Base-by-base conservation (phyloP, 2,797 vertebrate species). In the Sebastes flavidus region DNA sequence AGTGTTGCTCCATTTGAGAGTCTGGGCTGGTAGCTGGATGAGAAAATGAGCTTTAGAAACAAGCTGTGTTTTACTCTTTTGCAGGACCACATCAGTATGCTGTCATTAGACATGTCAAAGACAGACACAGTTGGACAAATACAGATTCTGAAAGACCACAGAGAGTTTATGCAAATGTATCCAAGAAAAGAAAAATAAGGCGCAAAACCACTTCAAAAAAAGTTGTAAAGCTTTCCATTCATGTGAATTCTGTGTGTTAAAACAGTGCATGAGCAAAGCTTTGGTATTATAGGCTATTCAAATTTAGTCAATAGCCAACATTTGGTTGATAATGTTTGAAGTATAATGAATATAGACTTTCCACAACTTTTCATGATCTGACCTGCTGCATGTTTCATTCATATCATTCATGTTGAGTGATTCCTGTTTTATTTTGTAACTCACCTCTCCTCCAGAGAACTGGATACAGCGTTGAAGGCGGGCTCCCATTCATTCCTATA, bases 41-140 rank as follows among this genome's bases (percentile, higher is more conserved):
- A 67, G 27, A 38, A 68, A 76, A 83, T 68, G 32, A 78, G 66
- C 42, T 71, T 77, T 49, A 60, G 24, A 36, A n/a, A 38, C 22
- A 55, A 69, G 55, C 59, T 78, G 63, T 29, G 61, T 59, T 72
- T 13, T 14, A 8, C 25, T 36, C 49, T 20, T 42, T 18, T 32
- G 46, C 61, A 52, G 27, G 29, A 36, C 18, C 42, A 46, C 25
- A 65, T 52, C 38, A 5, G 16, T 22, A 76, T 9, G 22, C 18
- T 24, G 42, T 67, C 12, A 66, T 65, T 30, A 29, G 29, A 58
- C 34, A 73, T n/a, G 46, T 52, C 46, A 52, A 52, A 55, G 65
- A 61, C 5, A 49, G 16, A 36, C 24, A 70, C 7, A 29, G 52
- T 49, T 30, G 12, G 60, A 54, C 46, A 12, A 2, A 72, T 52